Percentiles rank a stretch among this genome's conserved stretches.
phyloP scores from a whole-genome alignment of 2,113 vertebrate species.

The Menidia beryllina region DNA sequence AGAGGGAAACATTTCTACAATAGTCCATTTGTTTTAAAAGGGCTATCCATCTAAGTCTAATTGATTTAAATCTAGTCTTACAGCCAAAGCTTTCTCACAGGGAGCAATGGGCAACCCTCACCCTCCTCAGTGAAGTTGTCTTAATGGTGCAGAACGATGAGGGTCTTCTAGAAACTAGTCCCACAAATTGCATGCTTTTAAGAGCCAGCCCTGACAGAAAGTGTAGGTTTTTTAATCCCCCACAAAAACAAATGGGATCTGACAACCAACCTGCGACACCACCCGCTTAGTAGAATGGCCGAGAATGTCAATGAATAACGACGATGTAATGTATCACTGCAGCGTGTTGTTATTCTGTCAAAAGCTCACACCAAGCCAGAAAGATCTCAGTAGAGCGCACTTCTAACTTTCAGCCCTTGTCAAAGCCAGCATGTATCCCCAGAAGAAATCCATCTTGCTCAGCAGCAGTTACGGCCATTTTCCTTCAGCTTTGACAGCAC shows the following conservation, averaged over 20 bases:
- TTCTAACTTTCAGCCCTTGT: conserved; percentile 12
- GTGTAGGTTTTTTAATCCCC: conserved; percentile 8
- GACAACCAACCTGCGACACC: conserved; percentile 18
- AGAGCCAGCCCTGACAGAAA: neutral
- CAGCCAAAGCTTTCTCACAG: too few relatives aligned
- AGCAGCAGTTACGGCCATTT: neutral
- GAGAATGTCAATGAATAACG: conserved; percentile 36
- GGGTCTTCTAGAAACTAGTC: neutral
- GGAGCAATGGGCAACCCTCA: too few relatives aligned
- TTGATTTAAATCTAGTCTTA: too few relatives aligned
- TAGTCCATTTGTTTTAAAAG: too few relatives aligned
- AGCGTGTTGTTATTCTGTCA: conserved; percentile 33
- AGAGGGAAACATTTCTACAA: neutral
- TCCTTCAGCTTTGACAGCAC: neutral
- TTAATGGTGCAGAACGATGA: neutral
- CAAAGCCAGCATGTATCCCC: neutral
- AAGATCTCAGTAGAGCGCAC: conserved; percentile 4
- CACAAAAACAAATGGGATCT: conserved; percentile 11
- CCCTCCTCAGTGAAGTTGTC: too few relatives aligned
- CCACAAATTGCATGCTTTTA: too few relatives aligned
- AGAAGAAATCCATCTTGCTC: neutral
- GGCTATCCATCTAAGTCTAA: too few relatives aligned
- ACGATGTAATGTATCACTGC: conserved; percentile 39
- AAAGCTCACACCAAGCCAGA: neutral
- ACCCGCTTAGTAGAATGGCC: neutral